A percentile compares a stretch with the other conserved stretches of the same genome.
Conservation (phyloP, 2,113 vertebrate species). For the Scophthalmus maximus region DNA sequence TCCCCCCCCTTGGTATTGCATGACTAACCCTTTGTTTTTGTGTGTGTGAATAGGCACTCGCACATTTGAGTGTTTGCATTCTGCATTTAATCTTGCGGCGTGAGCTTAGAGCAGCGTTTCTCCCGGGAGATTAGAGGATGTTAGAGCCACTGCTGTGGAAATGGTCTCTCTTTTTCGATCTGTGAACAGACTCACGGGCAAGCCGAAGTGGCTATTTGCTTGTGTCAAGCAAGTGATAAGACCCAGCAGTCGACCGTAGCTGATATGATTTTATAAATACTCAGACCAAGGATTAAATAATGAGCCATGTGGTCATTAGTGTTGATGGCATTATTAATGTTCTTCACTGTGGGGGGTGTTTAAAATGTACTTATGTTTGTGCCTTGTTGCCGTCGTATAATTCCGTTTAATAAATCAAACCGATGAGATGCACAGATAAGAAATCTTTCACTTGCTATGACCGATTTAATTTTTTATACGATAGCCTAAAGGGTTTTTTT, state of each 20-base stretch:
- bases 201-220: slow-evolving; percentile 46
- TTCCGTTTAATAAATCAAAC: slow-evolving; percentile 21
- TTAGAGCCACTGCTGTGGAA: slow-evolving; percentile 53
- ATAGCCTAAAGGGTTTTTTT: slow-evolving; percentile 13
- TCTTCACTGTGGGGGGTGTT: slow-evolving; percentile 19
- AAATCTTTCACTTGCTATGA: neutral
- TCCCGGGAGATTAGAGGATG: slow-evolving; percentile 66
- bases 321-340: slow-evolving; percentile 40
- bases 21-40: slow-evolving; percentile 1
- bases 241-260: slow-evolving; percentile 18
- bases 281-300: slow-evolving; percentile 49
- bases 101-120: slow-evolving; percentile 62
- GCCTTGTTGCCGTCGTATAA: slow-evolving; percentile 18
- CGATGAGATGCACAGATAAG: slow-evolving; percentile 15
- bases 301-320: slow-evolving; percentile 45
- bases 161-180: slow-evolving; percentile 52
- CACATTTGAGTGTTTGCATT: slow-evolving; percentile 68
- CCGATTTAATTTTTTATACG: neutral
- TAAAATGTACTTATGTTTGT: slow-evolving; percentile 10
- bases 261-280: slow-evolving; percentile 53
- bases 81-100: slow-evolving; percentile 70
- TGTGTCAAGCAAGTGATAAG: slow-evolving; percentile 41
- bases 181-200: slow-evolving; percentile 41
- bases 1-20: slow-evolving; percentile 35
- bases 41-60: slow-evolving; percentile 11